Evolutionary conservation across 2,888 invertebrate species (phyloP), one percentile per base, ranked within the genome.

Genomic region (Serripes groenlandicus): DNA sequence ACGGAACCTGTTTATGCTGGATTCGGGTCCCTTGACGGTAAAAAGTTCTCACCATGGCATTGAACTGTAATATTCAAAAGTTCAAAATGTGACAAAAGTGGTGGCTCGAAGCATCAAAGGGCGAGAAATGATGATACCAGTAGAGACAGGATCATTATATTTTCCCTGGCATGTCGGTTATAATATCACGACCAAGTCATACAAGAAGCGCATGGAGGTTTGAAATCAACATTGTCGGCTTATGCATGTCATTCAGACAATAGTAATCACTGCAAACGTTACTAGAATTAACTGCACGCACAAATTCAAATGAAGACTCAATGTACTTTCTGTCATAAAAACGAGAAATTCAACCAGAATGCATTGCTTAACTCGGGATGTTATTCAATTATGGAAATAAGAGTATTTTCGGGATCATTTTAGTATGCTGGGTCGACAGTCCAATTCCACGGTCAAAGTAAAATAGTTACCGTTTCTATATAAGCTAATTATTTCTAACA

Each of bases 91-190:
- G 49, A 49, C n/a, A 49, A 49, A 49, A 21, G 30, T 26, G 60
- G 28, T 18, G 60, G 30, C 60, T 30, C 18, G 18, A 28, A 60
- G 28, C 7, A 60, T 5, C 60, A 60, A 60, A 30, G 56, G 60
- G 60, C 60, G 30, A 28, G 28, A 30, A 30, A 23, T 60, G 60
- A 60, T 60, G 60, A 60, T 60, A 60, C 30, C 28, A 30, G 18
- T 28, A 60, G 26, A 2, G 60, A 60, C 60, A 60, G 60, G 30
- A 60, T 60, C 60, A 28, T 60, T 60, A 60, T 60, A 28, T 15
- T 60, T 28, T 49, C n/a, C 30, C 30, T 60, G 60, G 30, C 60
- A 60, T 28, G 4, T 28, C 30, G 60, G 60, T 4, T 28, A 28
- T 4, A 28, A 5, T 60, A 60, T 49, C 49, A n/a, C n/a, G n/a